A percentile compares a stretch with the other conserved stretches of the same genome.
Evolutionary conservation across 2,888 invertebrate species (phyloP).

Genomic region (Sphecodes monilicornis): DNA sequence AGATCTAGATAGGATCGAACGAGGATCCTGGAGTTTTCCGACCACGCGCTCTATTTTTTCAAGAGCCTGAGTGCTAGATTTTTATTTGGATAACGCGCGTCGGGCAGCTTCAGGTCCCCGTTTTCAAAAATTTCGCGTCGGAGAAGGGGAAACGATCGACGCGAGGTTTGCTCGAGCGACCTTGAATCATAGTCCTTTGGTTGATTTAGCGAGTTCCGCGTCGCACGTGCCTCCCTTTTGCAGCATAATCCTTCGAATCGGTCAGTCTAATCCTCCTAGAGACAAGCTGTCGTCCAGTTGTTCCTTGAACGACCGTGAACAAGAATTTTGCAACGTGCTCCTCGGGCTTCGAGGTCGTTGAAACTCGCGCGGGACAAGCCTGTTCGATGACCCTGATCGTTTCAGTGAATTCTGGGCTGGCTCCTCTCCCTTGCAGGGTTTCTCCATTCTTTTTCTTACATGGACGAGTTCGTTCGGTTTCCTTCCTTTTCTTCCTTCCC

Average conservation of each 20-base stretch:
- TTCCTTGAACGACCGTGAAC: background rate
- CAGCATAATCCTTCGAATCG: background rate
- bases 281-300: background rate
- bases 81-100: slow-evolving; percentile 2
- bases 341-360: too few species aligned
- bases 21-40: background rate
- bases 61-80: background rate
- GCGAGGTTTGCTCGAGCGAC: background rate
- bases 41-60: slow-evolving; percentile 50
- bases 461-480: background rate
- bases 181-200: background rate
- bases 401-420: background rate
- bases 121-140: background rate
- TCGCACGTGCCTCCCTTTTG: background rate
- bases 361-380: background rate
- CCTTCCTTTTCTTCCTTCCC: background rate
- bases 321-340: background rate
- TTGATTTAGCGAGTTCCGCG: background rate
- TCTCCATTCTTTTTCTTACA: background rate
- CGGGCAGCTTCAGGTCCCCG: background rate
- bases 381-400: background rate
- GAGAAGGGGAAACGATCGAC: background rate
- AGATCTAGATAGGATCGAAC: background rate
- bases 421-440: background rate
- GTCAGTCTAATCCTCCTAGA: background rate